Evolutionary conservation across 1,140 invertebrate genomes (phyloP), one percentile per base, ranked within the genome.

Genomic region (Zaprionus kolodkinae): DNA sequence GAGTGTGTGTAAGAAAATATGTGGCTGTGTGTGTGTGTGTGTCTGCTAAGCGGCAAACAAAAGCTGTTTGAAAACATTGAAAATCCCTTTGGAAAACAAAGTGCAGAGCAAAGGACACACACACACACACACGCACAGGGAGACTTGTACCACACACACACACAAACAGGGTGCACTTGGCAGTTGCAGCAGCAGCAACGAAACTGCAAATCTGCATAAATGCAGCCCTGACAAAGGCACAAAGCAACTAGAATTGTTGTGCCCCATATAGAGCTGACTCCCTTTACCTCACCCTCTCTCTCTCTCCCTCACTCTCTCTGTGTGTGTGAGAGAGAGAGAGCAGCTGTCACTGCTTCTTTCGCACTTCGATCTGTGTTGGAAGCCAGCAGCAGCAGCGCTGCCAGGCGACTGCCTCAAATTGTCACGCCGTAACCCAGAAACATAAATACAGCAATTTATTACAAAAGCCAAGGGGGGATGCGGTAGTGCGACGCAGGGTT

Each of bases 81-180:
- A 88, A 88, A 88, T 88, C 84, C 84, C 79, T 88, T 88, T 88
- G 84, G 76, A 62, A 78, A 88, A 88, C 79, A 87, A 88, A 81
- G 79, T 76, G 65, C 71, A 81, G 63, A 72, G 64, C 50, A 65
- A 57, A 45, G 67, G 66, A 61, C 64, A 52, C 36, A 17, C 36
- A 54, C 15, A 43, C 33, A 67, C 17, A 66, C 43, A 38, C 11
- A 63, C 33, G 25, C 45, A 48, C 63, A 68, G 40, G 33, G 30
- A 63, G 13, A 70, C 45, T 17, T 30, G 6, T 30, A 3, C 7
- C 70, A 40, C 27, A 30, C 17, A 54, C 15, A 36, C 38, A 65
- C 21, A 36, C 52, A 48, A 9, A 35, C 40, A 57, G 12, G 40
- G 54, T 38, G 56, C 62, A 65, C 52, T 55, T 72, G 33, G 43